Evolutionary conservation across 2,113 vertebrate species (phyloP), one percentile per base, ranked within the genome.

Genomic region (Macroglossus sobrinus): DNA sequence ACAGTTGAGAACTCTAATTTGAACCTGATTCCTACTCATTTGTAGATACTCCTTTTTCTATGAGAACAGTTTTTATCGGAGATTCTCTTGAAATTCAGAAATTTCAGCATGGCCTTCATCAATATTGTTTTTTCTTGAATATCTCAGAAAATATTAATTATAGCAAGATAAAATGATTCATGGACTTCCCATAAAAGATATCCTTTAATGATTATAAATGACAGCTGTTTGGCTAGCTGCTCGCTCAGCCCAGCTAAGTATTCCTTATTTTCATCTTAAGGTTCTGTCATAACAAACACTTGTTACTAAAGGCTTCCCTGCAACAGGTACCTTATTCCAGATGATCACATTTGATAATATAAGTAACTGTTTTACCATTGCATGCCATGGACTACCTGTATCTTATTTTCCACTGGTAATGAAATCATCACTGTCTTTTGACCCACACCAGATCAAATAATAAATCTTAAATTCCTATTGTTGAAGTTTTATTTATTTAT

Each of bases 391-490:
- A 76, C 35, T 76, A 28, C 53, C 7, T 38, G 43, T 76, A 72
- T 78, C n/a, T 91, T 86, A 89, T 81, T 92, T 93, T 92, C 53
- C 61, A 89, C 24, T 75, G 28, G 19, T 69, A 91, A 84, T 91
- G n/a, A 79, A 50, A 26, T 50, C 14, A 15, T 84, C 53, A 57
- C 33, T 84, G 16, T 26, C 19, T 91, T 93, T 75, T 53, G 50
- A 85, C 35, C n/a, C 45, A 91, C n/a, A 84, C 35, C 6, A 69
- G 19, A 8, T 76, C 28, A 69, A 87, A 91, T 81, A 87, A 84
- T 69, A 84, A 68, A 87, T 21, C 22, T 84, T 81, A 92, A 78
- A 76, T 95, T 92, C 2, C 45, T 38, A 85, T 19, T 45, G 16
- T 40, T 72, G 21, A 71, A 19, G 33, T 93, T 93, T 91, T 82